Conservation (phyloP, 2,888 invertebrate species). For the Aquatica leii region DNA sequence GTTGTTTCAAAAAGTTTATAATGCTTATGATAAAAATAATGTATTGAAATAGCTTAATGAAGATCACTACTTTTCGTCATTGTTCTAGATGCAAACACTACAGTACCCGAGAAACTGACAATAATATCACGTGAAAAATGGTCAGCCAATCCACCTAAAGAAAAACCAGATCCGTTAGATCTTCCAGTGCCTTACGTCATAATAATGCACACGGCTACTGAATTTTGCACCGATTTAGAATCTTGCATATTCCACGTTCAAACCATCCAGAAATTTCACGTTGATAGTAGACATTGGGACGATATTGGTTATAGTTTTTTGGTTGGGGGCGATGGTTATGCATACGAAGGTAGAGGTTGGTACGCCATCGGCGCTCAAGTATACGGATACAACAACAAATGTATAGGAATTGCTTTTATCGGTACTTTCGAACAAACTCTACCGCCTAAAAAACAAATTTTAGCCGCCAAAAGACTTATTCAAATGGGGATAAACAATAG, state of each 20-base stretch:
- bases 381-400: constrained; percentile 70
- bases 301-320: constrained; percentile 83
- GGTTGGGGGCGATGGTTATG: constrained; percentile 79
- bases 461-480: constrained; percentile 70
- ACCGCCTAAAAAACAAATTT: constrained; percentile 66
- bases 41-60: too few relatives aligned
- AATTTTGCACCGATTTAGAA: constrained; percentile 66
- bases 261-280: constrained; percentile 73
- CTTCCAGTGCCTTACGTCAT: constrained; percentile 66
- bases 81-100: neutral
- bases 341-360: constrained; percentile 82
- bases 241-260: constrained; percentile 68
- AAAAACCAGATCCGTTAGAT: constrained; percentile 49
- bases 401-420: constrained; percentile 76
- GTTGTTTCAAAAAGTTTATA: too few relatives aligned
- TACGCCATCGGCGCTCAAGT: constrained; percentile 75
- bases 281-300: constrained; percentile 69
- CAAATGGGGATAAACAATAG: constrained; percentile 68
- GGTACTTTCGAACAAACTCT: constrained; percentile 70
- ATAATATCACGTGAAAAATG: constrained; percentile 69
- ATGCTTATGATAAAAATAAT: too few relatives aligned
- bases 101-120: neutral
- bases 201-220: constrained; percentile 73
- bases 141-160: constrained; percentile 69
- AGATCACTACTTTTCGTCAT: too few relatives aligned